Base-by-base conservation (phyloP, 1,140 invertebrate genomes). In the Saxidomus purpurata region DNA sequence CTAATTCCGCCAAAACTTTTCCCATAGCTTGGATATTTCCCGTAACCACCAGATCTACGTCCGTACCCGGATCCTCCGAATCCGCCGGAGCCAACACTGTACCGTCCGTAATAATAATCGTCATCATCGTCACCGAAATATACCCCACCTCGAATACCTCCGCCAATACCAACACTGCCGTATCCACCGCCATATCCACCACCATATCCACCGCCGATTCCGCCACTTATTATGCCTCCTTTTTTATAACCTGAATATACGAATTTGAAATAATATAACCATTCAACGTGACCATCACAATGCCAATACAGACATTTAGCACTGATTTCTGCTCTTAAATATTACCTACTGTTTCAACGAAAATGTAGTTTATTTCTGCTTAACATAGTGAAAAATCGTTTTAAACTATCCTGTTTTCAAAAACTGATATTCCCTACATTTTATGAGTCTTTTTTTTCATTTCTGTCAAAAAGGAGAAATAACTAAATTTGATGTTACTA, bases 41-140 rank as follows among this genome's bases (percentile, higher is more conserved):
- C 36, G 67, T 38, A 71, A 1, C 34, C 38, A 38, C 67, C 67
- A 8, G 6, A 61, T 22, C 22, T 28, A 22, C 19, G 28, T 9
- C 28, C 59, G 28, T 61, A 61, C 19, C 19, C 19, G 28, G n/a
- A n/a, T 43, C 43, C 43, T 8, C 59, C 19, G 28, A 9, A 71
- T 1, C 34, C 38, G 38, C 67, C 67, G 15, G 1, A 1, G 36
- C 67, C 67, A 38, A 38, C 22, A 9, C 34, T n/a, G 22, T 40
- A 36, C 15, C 67, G 13, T n/a, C 67, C 67, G 67, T n/a, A 36
- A 40, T 76, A 76, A 15, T 40, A 49, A 76, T 76, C 71, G 25
- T 76, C 71, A 49, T 76, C 71, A 47, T 76, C 71, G 28, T 49
- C 71, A 25, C 71, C 71, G 25, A n/a, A 76, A 25, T 76, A 76